These are phyloP conservation scores for Xerus rutilus DNA, from an alignment of 2,797 vertebrate genomes.

Conservation along the genomic window DNA sequence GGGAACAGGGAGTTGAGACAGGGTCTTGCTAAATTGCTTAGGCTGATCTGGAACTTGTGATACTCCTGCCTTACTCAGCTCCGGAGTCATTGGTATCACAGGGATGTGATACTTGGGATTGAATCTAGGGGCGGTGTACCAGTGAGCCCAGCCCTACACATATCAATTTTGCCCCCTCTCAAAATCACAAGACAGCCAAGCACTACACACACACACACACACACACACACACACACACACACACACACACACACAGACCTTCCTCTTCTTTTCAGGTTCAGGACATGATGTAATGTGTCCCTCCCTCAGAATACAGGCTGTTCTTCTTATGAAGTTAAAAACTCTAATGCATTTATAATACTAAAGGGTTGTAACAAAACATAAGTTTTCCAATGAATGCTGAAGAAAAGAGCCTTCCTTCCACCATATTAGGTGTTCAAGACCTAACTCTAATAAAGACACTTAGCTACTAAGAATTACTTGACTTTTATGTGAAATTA, in stretches of 20 bases:
- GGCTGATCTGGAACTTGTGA: too few relatives aligned
- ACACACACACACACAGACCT: too few relatives aligned
- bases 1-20: too few relatives aligned
- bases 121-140: too few relatives aligned
- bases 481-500: conserved; percentile 39
- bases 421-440: background rate
- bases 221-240: background rate
- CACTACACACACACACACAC: background rate
- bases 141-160: background rate
- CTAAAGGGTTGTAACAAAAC: conserved; percentile 1
- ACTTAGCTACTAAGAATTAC: background rate
- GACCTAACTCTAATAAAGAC: background rate
- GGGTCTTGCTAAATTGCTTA: too few relatives aligned
- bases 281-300: background rate
- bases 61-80: too few relatives aligned
- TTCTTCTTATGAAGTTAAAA: conserved; percentile 23
- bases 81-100: too few relatives aligned
- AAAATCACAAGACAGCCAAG: background rate
- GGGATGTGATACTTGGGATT: too few relatives aligned
- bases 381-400: background rate
- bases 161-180: background rate
- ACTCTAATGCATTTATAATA: background rate
- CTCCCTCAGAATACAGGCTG: background rate
- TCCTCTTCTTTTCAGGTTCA: background rate
- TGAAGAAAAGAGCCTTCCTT: background rate